Base-by-base conservation (phyloP, 2,888 invertebrate genomes). In the Spodoptera picta region DNA sequence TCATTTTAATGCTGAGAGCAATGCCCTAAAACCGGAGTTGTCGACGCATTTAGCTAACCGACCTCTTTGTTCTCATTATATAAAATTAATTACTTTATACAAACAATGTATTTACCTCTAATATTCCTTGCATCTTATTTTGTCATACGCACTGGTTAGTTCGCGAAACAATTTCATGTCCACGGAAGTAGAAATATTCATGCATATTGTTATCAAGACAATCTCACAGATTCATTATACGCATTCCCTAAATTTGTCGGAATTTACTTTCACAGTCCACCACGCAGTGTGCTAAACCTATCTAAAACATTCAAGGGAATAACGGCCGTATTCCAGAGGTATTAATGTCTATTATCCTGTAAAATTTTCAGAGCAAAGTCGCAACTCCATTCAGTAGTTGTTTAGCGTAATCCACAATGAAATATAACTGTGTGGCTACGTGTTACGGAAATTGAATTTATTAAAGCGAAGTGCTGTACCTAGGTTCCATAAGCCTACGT, bases 401-500 rank as follows among this genome's bases (percentile, higher is more conserved):
- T 79, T 77, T 73, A 79, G 79, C 75, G 71, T 80, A 82, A 83
- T 83, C 82, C 80, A 79, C 73, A 80, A 74, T 80, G 76, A 80
- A 82, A 79, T 81, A 81, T 79, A 75, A 80, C 80, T 71, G 62
- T 76, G 75, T 71, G 74, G 74, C 66, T 69, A 70, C 69, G 70
- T 75, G 78, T 80, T 75, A 72, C 75, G 80, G 81, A 85, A 83
- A 87, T 84, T 82, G 83, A 83, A 87, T 86, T 85, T 80, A 84
- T 83, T 83, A 83, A 81, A 77, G 73, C 67, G 54, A 61, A 72
- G 66, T 67, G 47, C 51, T 65, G 69, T 63, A 64, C 67, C 79
- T 78, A 72, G 66, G 55, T 61, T 57, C 50, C 57, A 31, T 59
- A 43, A 72, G 69, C 65, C 69, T 78, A 55, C 47, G 60, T 67